Evolutionary conservation across 2,888 invertebrate genomes (phyloP).

Genomic region (Axea sp.): DNA sequence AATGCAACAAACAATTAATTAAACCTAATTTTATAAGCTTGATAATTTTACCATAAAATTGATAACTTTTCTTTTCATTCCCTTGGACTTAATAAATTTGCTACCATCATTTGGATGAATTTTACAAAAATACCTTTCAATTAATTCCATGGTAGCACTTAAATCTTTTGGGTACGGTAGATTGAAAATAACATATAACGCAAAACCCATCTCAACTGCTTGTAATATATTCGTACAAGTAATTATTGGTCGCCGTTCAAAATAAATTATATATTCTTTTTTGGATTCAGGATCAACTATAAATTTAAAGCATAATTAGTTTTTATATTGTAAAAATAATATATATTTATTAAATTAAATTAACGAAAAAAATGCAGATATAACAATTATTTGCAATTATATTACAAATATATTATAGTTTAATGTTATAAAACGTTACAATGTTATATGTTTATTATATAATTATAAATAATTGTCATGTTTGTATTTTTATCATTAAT

Average conservation of each 20-base stretch:
- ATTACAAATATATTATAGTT: no score
- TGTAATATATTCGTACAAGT: constrained; percentile 15
- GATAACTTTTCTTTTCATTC: constrained; percentile 29
- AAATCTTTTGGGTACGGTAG: constrained; percentile 27
- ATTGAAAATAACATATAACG: constrained; percentile 31
- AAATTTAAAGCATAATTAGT: no score
- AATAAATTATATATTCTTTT: constrained; percentile 26
- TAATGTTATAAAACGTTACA: no score
- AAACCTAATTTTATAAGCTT: no score
- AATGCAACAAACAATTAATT: no score
- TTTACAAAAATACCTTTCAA: constrained; percentile 26
- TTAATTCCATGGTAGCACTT: constrained; percentile 32
- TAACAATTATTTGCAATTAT: no score
- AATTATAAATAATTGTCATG: no score
- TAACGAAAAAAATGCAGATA: neutral
- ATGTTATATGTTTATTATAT: no score
- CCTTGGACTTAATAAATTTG: constrained; percentile 10
- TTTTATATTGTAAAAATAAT: no score
- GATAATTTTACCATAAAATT: constrained; percentile 24
- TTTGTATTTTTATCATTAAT: no score
- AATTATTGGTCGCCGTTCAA: constrained; percentile 15
- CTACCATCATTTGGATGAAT: constrained; percentile 32
- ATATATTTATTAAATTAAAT: no score
- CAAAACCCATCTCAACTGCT: constrained; percentile 23
- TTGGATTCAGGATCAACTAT: constrained; percentile 19